Evolutionary conservation across 2,888 invertebrate genomes (phyloP), one percentile per base, ranked within the genome.

Genomic region (Pardosa pseudoannulata): DNA sequence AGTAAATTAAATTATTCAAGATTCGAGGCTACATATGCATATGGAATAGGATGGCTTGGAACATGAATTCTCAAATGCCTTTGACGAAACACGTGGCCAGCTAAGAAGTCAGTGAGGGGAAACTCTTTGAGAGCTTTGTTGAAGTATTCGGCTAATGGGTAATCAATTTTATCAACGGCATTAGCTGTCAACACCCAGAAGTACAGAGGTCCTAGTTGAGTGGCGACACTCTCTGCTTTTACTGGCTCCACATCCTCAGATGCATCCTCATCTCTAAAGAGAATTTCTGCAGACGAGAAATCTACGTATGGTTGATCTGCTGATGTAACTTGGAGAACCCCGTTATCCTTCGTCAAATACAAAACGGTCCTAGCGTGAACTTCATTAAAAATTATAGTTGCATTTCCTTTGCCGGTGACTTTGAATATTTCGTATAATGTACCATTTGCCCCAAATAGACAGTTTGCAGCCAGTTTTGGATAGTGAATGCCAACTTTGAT

Each of bases 251-350:
- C 11, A 6, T 62, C 75, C 29, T 74, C 79, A 7, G 67, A 56
- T 6, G 87, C 82, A 11, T 88, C 88, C 32, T 71, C 76, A 36
- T 82, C 82, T 3, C 62, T 62, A 64, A 89, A 88, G 32, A 78
- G 87, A 27, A 89, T 88, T 41, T 86, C 87, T 5, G 89, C 88
- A 1, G 86, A 78, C 3, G 85, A 74, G 46, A 89, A 89, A 50
- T 89, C 89, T 13, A 89, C 89, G 29, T 88, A 88, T 11, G 89
- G 89, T 67, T 89, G 89, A 70, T 89, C 89, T 46, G 89, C 89
- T 11, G 88, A 80, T 0, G 83, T 75, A 3, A 89, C 83, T 29
- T 87, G 83, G 13, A 89, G 79, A 9, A 87, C 89, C 6, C 87
- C 81, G 41, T 89, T 88, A 13, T 87, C 88, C n/a, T 87, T 87